Conservation (phyloP, 2,888 invertebrate genomes). For the Lasioglossum vierecki region DNA sequence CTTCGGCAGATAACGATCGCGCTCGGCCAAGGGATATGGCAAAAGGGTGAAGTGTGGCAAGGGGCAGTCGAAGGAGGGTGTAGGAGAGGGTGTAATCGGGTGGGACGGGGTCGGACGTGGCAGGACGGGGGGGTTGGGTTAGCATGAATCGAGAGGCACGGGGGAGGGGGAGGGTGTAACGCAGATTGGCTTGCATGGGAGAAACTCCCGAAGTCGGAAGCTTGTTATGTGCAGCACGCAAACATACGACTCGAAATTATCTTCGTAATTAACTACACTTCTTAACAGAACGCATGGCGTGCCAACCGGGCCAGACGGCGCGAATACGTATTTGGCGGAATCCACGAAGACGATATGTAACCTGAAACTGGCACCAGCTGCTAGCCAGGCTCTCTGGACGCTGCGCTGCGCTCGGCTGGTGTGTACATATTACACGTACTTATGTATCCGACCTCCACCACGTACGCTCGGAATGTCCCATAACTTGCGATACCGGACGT, state of each 20-base stretch:
- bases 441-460: slow-evolving; percentile 42
- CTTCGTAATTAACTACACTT: slow-evolving; percentile 84
- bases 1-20: slow-evolving; percentile 67
- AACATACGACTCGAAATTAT: slow-evolving; percentile 83
- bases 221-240: slow-evolving; percentile 82
- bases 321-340: slow-evolving; percentile 78
- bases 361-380: slow-evolving; percentile 80
- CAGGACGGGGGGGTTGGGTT: background rate
- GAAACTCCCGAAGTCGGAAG: slow-evolving; percentile 76
- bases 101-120: background rate
- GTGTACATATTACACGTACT: slow-evolving; percentile 54
- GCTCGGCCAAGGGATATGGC: slow-evolving; percentile 48
- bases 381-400: slow-evolving; percentile 61
- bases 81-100: background rate
- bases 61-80: slow-evolving; percentile 16
- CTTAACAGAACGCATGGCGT: slow-evolving; percentile 83
- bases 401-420: slow-evolving; percentile 8
- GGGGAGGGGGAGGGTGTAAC: slow-evolving; percentile 64
- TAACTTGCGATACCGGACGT: slow-evolving; percentile 48
- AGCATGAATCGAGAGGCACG: slow-evolving; percentile 28
- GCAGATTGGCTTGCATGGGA: slow-evolving; percentile 79
- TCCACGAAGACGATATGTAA: slow-evolving; percentile 81
- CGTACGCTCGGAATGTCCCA: slow-evolving; percentile 47
- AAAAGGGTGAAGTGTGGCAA: slow-evolving; percentile 50
- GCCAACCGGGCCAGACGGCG: slow-evolving; percentile 80